Evolutionary conservation across 2,113 vertebrate species (phyloP).

Genomic region (Cercopithecus mona): DNA sequence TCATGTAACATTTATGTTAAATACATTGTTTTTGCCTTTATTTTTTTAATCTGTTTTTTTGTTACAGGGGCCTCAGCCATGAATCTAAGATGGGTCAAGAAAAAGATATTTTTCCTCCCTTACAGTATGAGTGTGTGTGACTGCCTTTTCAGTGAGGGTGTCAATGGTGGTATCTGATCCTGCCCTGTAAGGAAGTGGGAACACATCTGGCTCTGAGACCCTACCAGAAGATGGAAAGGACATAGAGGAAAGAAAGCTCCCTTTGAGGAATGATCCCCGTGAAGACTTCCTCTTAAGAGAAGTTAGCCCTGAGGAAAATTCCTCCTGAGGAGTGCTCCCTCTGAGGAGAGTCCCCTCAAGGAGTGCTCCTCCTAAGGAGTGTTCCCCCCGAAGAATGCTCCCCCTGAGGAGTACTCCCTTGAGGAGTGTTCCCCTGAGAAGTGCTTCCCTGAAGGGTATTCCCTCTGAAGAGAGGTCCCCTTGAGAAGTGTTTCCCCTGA

Average conservation of each 20-base stretch:
- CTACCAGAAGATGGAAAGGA: not conserved
- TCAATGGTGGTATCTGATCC: not conserved
- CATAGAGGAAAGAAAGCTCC: not conserved
- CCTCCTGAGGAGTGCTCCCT: not conserved
- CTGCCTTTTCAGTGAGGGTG: not conserved
- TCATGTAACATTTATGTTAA: not conserved
- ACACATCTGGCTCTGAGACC: not conserved
- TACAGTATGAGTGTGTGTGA: not conserved
- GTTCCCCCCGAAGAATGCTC: not conserved
- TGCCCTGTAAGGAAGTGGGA: not conserved
- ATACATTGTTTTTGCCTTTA: too few relatives aligned
- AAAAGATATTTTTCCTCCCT: not conserved
- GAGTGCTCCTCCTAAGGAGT: not conserved
- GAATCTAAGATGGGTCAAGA: not conserved
- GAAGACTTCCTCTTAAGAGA: not conserved
- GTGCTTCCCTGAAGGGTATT: not conserved
- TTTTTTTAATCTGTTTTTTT: not conserved
- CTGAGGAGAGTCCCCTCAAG: not conserved
- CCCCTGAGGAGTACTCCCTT: not conserved
- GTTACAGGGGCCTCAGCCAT: not conserved
- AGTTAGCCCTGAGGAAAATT: not conserved
- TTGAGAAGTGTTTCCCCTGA: not conserved
- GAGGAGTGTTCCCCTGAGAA: not conserved
- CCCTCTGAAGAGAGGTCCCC: not conserved
- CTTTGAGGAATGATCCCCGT: not conserved